Base-by-base conservation (phyloP, 2,113 vertebrate species). In the Galeopterus variegatus region DNA sequence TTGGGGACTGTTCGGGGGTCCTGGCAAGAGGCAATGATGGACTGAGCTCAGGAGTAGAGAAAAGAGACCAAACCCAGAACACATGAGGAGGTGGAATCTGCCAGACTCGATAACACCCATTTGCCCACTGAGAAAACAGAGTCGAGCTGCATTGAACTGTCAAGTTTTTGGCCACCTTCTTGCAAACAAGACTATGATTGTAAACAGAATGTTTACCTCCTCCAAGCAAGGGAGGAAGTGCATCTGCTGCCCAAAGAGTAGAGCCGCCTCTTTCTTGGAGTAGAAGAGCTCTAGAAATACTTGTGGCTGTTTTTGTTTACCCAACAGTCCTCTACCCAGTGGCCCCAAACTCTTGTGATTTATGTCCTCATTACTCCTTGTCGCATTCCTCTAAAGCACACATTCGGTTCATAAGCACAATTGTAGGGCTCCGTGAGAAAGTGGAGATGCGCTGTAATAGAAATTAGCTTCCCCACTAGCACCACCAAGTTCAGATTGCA, bases 331-430 rank as follows among this genome's bases (percentile, higher is more conserved):
- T 1, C 85, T 94, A 8, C 58, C n/a, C 12, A 5, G 50, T 21
- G 33, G 69, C 45, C 58, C 77, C 90, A 65, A 76, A 65, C 72
- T 67, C 91, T 56, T 52, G 72, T 94, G 60, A 90, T 86, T 80
- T n/a, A 45, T 52, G 26, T 36, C 24, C 73, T 73, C 73, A 26
- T 85, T 62, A 54, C 28, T 64, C 48, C 12, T 28, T 19, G 21
- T 54, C 67, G 36, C 56, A 28, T 58, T 77, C 73, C 45, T 81
- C 64, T 72, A 1, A 84, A 87, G 81, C 48, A 3, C 67, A 41
- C 19, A 1, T 86, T 36, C 70, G 65, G 72, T 36, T 85, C 72
- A 73, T 69, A 82, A 90, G 89, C 88, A 58, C 26, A 14, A 5
- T n/a, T 73, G 52, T 90, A 14, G 86, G 69, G 58, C 90, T 88